Percentiles rank a stretch among this genome's conserved stretches.
These are phyloP conservation scores for Nomada flava DNA, from an alignment of 2,888 invertebrate genomes.

Conservation along the genomic window DNA sequence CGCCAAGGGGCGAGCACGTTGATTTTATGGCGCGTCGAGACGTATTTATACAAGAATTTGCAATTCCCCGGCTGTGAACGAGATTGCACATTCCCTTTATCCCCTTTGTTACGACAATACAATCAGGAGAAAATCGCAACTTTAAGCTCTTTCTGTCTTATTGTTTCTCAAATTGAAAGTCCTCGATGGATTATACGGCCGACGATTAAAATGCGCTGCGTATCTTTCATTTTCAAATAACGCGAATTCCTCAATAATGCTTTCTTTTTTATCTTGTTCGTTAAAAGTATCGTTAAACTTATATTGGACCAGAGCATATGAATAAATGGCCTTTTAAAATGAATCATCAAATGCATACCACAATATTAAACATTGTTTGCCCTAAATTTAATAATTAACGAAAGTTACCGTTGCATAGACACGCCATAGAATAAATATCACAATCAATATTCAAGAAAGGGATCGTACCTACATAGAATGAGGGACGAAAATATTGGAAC, in stretches of 20 bases:
- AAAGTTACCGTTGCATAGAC: too few relatives aligned
- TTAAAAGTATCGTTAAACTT: neutral
- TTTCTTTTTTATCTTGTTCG: neutral
- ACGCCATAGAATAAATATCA: too few relatives aligned
- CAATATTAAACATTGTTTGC: too few relatives aligned
- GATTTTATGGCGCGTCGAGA: conserved; percentile 33
- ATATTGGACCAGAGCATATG: neutral
- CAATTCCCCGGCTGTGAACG: conserved; percentile 25
- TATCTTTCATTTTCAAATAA: neutral
- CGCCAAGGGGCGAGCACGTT: conserved; percentile 21
- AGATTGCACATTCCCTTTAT: conserved; percentile 32
- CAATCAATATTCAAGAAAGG: too few relatives aligned
- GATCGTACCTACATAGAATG: too few relatives aligned
- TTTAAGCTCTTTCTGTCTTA: conserved; percentile 1
- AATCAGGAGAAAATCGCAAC: conserved; percentile 28
- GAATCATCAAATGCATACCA: too few relatives aligned
- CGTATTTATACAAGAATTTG: conserved; percentile 57
- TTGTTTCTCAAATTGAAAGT: conserved; percentile 23
- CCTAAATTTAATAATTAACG: too few relatives aligned
- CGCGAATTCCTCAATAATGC: neutral
- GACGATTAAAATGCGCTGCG: too few relatives aligned
- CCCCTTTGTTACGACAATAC: conserved; percentile 11
- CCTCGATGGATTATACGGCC: neutral
- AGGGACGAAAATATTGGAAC: too few relatives aligned
- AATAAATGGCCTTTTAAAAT: too few relatives aligned